phyloP scores from a whole-genome alignment of 2,113 vertebrate genomes.

The Semicossyphus pulcher region DNA sequence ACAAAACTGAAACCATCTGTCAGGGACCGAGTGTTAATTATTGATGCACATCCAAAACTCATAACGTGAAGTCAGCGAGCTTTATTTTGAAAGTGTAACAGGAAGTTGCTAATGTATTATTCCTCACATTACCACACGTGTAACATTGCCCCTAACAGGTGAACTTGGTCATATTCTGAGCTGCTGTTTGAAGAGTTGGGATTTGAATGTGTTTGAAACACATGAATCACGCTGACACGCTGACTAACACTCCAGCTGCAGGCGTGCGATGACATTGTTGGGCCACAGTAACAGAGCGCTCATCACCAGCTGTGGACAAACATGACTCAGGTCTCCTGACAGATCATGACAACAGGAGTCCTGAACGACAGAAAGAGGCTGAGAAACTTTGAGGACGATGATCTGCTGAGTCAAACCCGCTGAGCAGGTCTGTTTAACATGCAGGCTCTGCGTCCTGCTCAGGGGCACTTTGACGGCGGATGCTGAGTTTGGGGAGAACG shows the following conservation, averaged over 20 bases:
- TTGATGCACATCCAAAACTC: no score
- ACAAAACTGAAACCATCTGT: no score
- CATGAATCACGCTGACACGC: no score
- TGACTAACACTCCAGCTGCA: not conserved
- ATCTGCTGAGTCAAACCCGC: not conserved
- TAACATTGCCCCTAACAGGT: no score
- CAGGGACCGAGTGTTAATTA: no score
- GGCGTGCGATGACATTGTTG: not conserved
- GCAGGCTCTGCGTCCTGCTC: not conserved
- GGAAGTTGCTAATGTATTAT: no score
- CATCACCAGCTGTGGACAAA: not conserved
- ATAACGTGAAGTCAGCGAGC: no score
- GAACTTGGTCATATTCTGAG: no score
- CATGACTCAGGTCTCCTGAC: not conserved
- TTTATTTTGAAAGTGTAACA: no score
- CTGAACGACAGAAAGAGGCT: not conserved
- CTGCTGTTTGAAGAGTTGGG: not conserved
- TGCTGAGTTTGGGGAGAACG: not conserved
- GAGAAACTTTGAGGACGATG: not conserved
- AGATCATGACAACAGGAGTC: not conserved
- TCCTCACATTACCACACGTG: no score
- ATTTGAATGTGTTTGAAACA: not conserved
- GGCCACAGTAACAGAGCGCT: no score
- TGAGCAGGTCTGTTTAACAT: not conserved
- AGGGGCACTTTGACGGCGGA: not conserved